Base-by-base conservation (phyloP, 1,140 invertebrate genomes). In the Harlomillsia oculata region DNA sequence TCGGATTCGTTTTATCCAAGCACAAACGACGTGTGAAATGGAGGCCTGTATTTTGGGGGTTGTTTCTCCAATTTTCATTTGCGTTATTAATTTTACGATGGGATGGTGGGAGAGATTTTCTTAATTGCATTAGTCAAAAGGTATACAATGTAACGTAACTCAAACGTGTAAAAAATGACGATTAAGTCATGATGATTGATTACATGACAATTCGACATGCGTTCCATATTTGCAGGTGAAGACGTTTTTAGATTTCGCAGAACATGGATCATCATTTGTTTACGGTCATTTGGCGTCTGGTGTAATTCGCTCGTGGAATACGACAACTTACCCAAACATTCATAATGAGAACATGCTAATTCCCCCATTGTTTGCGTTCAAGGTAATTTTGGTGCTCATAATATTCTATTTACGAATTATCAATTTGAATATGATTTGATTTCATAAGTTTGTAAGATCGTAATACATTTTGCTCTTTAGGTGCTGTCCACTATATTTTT, bases 31-130 rank as follows among this genome's bases (percentile, higher is more conserved):
- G 73, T 62, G 75, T 78, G 3, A 73, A 76, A 30, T 94, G 88
- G 89, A 76, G 79, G 18, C 81, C 81, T 1, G 83, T 96, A 0
- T 66, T 84, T 13, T 83, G 80, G 68, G 94, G 92, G 0, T 69
- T 94, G 3, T 74, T 80, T 0, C 69, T 95, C 8, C 94, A 98
- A 75, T 89, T 96, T 66, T 39, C 82, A 1, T 81, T 97, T 56
- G 94, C 87, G 0, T 63, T 97, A 1, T 59, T 95, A 3, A 88
- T 90, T 50, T 82, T 98, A 43, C 78, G 87, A 63, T 95, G 88
- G 83, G 66, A 78, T 1, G 72, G 81, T 30, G 93, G 93, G 0
- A 76, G 84, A 48, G 67, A 74, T 0, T 79, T 88, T 16, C 84
- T 96, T 53, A 69, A 83, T 58, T 95, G 89, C 68, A 68, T 93